A percentile compares a stretch with the other conserved stretches of the same genome.
These are phyloP conservation scores for Falco naumanni DNA, from an alignment of 2,797 vertebrate species.

Conservation along the genomic window DNA sequence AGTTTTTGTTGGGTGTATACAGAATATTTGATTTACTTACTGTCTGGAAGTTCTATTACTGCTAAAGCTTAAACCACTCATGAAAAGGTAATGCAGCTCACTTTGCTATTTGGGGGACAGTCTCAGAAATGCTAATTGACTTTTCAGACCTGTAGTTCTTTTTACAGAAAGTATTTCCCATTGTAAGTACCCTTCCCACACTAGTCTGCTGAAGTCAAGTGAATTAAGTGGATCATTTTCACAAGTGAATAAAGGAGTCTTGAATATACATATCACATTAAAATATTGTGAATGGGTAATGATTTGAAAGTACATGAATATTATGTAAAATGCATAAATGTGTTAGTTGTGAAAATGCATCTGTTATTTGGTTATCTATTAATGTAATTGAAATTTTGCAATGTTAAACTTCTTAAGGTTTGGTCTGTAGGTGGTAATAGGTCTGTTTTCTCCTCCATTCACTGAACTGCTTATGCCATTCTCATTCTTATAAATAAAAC, in stretches of 20 bases:
- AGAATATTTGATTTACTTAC: constrained; percentile 9
- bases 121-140: not conserved
- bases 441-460: constrained; percentile 36
- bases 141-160: constrained; percentile 20
- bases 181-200: constrained; percentile 14
- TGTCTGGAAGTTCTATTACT: constrained; percentile 56
- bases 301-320: constrained; percentile 10
- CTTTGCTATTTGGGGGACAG: constrained; percentile 6
- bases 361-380: constrained; percentile 31
- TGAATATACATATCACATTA: constrained; percentile 21
- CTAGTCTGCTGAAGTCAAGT: constrained; percentile 17
- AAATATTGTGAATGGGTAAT: constrained; percentile 33
- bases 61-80: constrained; percentile 41
- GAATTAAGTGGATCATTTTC: constrained; percentile 34
- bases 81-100: constrained; percentile 32
- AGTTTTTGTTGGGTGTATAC: constrained; percentile 25
- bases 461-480: constrained; percentile 58
- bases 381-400: constrained; percentile 41
- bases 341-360: constrained; percentile 61
- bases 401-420: constrained; percentile 51
- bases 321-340: constrained; percentile 36
- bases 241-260: constrained; percentile 51
- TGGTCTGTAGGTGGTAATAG: constrained; percentile 51
- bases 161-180: constrained; percentile 39
- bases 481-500: constrained; percentile 45